Base-by-base conservation (phyloP, 2,888 invertebrate species). In the Sabellastarte sp. region DNA sequence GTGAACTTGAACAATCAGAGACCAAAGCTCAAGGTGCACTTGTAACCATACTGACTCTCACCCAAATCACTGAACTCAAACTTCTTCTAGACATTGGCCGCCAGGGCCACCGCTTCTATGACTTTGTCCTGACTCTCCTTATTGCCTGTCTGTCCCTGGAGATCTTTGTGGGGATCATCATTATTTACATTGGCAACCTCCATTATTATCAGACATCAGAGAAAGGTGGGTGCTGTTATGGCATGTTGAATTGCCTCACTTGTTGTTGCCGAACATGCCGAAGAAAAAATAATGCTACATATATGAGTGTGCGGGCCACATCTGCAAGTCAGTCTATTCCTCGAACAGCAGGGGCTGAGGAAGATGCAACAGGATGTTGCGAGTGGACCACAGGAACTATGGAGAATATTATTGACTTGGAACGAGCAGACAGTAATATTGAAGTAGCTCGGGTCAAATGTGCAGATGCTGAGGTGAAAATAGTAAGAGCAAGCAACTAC, bases 11-110 rank as follows among this genome's bases (percentile, higher is more conserved):
- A 65, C 73, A 73, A 63, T 73, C 72, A n/a, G 70, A 73, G 57
- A 73, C 72, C 50, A 73, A 73, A 57, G 73, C 73, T 3, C 73
- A 73, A 57, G 73, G 68, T 15, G 72, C 73, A 3, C 68, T 73
- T 4, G 71, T 73, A 3, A 69, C 72, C 5, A 65, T 73, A 32
- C 64, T 73, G 24, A 74, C 72, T 3, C 60, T 73, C 59, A 72
- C 73, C 3, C 73, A 73, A 57, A 73, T 73, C 59, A 73, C 73
- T 0, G 73, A 73, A 57, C 63, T 73, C 33, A 73, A 73, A 32
- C 66, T 73, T 0, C 60, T 73, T n/a, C 61, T 73, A 3, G 73
- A 73, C 66, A 73, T 73, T 32, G 73, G 73, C 5, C 66, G 73
- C 4, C 67, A 68, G 32, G 71, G 71, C n/a, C 72, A 73, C 59